A percentile compares a stretch with the other conserved stretches of the same genome.
These are phyloP conservation scores for Ferdinandea cuprea DNA, from an alignment of 2,888 invertebrate species.

Conservation along the genomic window DNA sequence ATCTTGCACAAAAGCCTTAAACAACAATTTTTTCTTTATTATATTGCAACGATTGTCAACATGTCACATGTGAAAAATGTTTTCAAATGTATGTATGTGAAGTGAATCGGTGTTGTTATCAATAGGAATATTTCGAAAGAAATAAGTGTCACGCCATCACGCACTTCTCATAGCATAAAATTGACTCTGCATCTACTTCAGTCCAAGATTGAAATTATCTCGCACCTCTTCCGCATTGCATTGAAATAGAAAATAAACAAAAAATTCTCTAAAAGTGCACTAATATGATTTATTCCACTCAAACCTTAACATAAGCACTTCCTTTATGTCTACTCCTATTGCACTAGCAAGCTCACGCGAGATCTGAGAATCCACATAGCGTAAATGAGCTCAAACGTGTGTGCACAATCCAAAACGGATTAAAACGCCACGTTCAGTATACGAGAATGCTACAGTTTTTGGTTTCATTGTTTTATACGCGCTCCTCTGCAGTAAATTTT, in stretches of 20 bases:
- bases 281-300: slow-evolving; percentile 22
- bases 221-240: slow-evolving; percentile 1
- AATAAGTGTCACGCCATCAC: no score
- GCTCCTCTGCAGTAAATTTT: slow-evolving; percentile 38
- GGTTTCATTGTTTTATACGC: slow-evolving; percentile 31
- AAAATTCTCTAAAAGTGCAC: background rate
- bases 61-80: no score
- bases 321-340: slow-evolving; percentile 25
- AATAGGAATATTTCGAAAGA: no score
- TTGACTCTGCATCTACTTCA: no score
- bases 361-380: slow-evolving; percentile 35
- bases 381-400: slow-evolving; percentile 47
- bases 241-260: background rate
- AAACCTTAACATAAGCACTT: slow-evolving; percentile 19
- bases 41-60: no score
- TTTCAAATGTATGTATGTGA: no score
- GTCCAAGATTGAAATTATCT: background rate
- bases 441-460: slow-evolving; percentile 34
- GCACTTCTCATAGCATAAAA: no score
- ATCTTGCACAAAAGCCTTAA: no score
- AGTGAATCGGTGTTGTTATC: no score
- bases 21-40: no score
- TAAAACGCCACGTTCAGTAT: slow-evolving; percentile 29
- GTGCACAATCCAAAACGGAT: slow-evolving; percentile 42
- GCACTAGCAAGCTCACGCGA: slow-evolving; percentile 17